Conservation (phyloP, 2,888 invertebrate species). For the Drosophila macrospina region DNA sequence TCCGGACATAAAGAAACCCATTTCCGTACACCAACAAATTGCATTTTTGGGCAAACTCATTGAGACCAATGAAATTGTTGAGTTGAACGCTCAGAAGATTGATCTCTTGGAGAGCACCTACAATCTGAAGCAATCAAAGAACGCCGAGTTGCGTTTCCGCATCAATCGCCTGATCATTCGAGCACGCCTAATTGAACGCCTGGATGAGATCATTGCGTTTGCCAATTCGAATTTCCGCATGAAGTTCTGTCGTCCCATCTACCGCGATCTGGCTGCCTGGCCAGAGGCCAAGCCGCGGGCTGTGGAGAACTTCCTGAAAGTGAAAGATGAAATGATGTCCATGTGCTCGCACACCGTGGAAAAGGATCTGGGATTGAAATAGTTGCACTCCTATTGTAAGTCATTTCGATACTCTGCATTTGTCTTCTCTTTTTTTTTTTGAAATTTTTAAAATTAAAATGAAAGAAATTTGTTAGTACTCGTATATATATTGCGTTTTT, state of each 20-base stretch:
- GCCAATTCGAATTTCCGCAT: slow-evolving; percentile 94
- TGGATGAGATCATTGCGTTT: slow-evolving; percentile 90
- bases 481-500: background rate
- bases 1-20: slow-evolving; percentile 86
- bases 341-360: slow-evolving; percentile 90
- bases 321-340: slow-evolving; percentile 93
- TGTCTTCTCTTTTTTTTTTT: background rate
- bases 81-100: slow-evolving; percentile 87
- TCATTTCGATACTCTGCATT: slow-evolving; percentile 26
- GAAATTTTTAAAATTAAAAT: slow-evolving; percentile 3
- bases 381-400: slow-evolving; percentile 9
- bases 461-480: slow-evolving; percentile 29
- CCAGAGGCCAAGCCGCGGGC: slow-evolving; percentile 89
- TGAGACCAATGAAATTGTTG: slow-evolving; percentile 85
- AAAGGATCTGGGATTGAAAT: slow-evolving; percentile 88
- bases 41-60: slow-evolving; percentile 90
- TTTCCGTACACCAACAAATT: slow-evolving; percentile 89
- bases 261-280: slow-evolving; percentile 94
- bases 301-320: slow-evolving; percentile 89
- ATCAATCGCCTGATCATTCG: slow-evolving; percentile 93
- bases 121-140: slow-evolving; percentile 88
- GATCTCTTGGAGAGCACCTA: slow-evolving; percentile 88
- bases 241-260: slow-evolving; percentile 96
- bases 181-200: slow-evolving; percentile 89
- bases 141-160: slow-evolving; percentile 92